These are phyloP conservation scores for Blastobasis lacticolella DNA, from an alignment of 2,888 invertebrate species.

Conservation along the genomic window DNA sequence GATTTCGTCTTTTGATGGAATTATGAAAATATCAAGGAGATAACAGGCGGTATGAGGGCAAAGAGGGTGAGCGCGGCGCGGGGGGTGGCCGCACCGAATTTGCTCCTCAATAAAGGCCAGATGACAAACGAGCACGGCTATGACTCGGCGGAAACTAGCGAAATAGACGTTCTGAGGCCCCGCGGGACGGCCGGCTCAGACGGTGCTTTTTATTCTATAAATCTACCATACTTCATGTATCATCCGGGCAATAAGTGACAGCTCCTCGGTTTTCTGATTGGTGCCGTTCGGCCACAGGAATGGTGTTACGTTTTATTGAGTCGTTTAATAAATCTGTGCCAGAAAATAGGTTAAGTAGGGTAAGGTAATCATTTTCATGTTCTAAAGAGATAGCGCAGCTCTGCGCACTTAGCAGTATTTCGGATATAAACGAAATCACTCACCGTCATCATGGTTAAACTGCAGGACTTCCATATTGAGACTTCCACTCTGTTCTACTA, in stretches of 20 bases:
- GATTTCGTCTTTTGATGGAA: constrained; percentile 28
- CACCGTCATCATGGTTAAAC: no score
- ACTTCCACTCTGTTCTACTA: no score
- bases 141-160: constrained; percentile 21
- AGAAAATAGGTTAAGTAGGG: no score
- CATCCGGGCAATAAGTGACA: constrained; percentile 12
- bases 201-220: constrained; percentile 30
- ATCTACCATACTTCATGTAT: constrained; percentile 21
- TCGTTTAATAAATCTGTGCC: no score
- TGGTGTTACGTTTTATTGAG: no score
- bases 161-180: constrained; percentile 15
- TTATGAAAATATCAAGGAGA: constrained; percentile 52
- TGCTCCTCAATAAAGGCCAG: constrained; percentile 18
- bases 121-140: constrained; percentile 25
- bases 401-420: no score
- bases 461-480: no score
- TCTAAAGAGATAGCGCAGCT: not conserved
- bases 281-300: not conserved
- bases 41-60: constrained; percentile 14
- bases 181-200: constrained; percentile 17
- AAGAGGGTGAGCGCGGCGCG: not conserved
- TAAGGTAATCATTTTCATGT: not conserved
- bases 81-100: constrained; percentile 10
- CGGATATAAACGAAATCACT: no score
- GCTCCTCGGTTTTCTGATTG: constrained; percentile 4